phyloP scores from a whole-genome alignment of 2,797 vertebrate genomes.

The Anomalospiza imberbis region DNA sequence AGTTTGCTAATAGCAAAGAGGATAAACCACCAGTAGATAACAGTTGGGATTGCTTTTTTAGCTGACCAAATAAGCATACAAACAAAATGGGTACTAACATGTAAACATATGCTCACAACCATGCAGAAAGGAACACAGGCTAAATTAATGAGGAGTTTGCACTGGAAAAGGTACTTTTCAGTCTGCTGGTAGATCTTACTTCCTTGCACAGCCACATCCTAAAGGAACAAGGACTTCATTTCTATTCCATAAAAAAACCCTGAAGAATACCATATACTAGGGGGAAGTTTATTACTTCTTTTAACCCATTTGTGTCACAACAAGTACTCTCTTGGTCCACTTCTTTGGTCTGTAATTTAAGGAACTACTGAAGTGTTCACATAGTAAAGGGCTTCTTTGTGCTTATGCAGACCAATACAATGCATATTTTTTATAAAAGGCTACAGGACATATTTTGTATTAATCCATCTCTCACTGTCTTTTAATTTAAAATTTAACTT shows the following conservation, averaged over 20 bases:
- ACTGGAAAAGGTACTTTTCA: neutral
- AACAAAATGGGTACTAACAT: neutral
- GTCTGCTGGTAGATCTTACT: neutral
- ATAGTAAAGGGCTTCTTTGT: neutral
- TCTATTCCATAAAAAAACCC: neutral
- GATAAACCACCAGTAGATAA: neutral
- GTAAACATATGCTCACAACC: neutral
- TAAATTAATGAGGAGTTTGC: neutral
- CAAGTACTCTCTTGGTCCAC: neutral
- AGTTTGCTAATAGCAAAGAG: neutral
- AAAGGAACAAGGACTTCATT: neutral
- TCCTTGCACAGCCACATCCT: neutral
- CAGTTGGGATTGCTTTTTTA: neutral
- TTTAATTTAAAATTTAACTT: neutral
- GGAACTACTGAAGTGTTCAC: neutral
- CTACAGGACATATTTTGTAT: neutral
- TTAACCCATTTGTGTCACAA: neutral
- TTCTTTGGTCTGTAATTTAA: neutral
- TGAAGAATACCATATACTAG: neutral
- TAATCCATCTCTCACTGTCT: neutral
- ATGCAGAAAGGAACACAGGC: neutral
- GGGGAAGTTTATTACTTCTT: neutral
- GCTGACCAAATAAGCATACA: neutral
- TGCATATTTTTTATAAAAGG: neutral
- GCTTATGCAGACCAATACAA: neutral